Evolutionary conservation across 2,888 invertebrate species (phyloP).

Genomic region (Globia sparganii): DNA sequence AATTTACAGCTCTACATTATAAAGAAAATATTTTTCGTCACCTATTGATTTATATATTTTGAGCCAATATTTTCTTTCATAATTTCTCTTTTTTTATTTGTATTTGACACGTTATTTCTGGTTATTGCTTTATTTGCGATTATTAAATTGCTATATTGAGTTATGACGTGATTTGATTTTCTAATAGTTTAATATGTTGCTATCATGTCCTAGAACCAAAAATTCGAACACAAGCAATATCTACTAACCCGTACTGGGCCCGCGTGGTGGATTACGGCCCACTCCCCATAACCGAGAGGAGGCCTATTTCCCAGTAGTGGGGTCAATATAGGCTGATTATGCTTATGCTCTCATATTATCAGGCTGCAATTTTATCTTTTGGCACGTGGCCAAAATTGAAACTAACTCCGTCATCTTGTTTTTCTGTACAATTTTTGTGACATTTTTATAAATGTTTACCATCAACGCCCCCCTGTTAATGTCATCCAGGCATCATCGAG

Average conservation of each 20-base stretch:
- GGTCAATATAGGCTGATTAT: not conserved
- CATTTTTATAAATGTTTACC: not conserved
- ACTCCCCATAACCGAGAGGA: not conserved
- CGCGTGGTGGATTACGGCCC: not conserved
- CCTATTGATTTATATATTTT: conserved; percentile 19
- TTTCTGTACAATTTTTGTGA: not conserved
- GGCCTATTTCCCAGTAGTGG: not conserved
- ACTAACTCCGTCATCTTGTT: not conserved
- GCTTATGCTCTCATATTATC: not conserved
- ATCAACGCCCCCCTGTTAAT: not conserved
- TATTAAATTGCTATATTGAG: not conserved
- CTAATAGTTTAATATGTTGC: not conserved
- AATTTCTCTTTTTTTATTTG: conserved; percentile 18
- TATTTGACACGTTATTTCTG: conserved; percentile 57
- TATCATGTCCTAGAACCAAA: not conserved
- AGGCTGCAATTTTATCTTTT: too few relatives aligned
- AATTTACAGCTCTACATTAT: conserved; percentile 58
- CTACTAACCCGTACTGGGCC: not conserved
- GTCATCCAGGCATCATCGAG: not conserved
- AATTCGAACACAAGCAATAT: not conserved
- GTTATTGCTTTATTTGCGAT: conserved; percentile 26
- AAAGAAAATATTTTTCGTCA: conserved; percentile 56
- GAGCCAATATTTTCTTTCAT: conserved; percentile 31
- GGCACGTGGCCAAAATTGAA: not conserved
- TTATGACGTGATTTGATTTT: not conserved